These are phyloP conservation scores for Pterocles burchelli DNA, from an alignment of 2,113 vertebrate species.

Conservation along the genomic window DNA sequence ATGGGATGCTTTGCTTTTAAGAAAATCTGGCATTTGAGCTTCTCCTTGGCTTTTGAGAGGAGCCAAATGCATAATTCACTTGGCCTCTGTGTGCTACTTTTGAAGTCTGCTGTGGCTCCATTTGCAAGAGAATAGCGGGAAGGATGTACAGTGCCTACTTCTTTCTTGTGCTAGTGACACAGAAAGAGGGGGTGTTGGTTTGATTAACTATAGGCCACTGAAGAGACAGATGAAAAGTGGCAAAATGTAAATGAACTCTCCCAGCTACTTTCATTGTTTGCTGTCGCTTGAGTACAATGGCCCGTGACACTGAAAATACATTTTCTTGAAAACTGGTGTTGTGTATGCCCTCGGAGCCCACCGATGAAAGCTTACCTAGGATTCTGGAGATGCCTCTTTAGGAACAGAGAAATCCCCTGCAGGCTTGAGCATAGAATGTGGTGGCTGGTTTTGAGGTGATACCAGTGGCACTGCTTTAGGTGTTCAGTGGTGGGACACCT, in stretches of 20 bases:
- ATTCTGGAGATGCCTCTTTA: neutral
- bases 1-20: slow-evolving; percentile 57
- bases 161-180: slow-evolving; percentile 1
- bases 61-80: slow-evolving; percentile 70
- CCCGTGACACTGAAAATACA: neutral
- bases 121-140: slow-evolving; percentile 70
- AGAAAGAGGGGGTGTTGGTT: slow-evolving; percentile 39
- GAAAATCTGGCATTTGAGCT: slow-evolving; percentile 66
- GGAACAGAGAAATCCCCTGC: neutral
- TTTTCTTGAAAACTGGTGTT: neutral
- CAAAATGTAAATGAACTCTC: slow-evolving; percentile 54
- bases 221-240: slow-evolving; percentile 35
- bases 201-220: slow-evolving; percentile 43
- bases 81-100: slow-evolving; percentile 41
- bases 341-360: neutral
- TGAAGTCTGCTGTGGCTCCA: slow-evolving; percentile 58
- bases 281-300: neutral
- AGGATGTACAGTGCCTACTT: slow-evolving; percentile 54
- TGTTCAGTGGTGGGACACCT: slow-evolving; percentile 6
- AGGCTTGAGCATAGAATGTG: neutral
- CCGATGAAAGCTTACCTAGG: neutral
- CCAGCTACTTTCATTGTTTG: neutral
- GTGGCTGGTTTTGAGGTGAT: neutral
- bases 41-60: slow-evolving; percentile 60
- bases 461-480: neutral